These are phyloP conservation scores for Tetragonula clypearis DNA, from an alignment of 1,140 invertebrate genomes.

Conservation along the genomic window DNA sequence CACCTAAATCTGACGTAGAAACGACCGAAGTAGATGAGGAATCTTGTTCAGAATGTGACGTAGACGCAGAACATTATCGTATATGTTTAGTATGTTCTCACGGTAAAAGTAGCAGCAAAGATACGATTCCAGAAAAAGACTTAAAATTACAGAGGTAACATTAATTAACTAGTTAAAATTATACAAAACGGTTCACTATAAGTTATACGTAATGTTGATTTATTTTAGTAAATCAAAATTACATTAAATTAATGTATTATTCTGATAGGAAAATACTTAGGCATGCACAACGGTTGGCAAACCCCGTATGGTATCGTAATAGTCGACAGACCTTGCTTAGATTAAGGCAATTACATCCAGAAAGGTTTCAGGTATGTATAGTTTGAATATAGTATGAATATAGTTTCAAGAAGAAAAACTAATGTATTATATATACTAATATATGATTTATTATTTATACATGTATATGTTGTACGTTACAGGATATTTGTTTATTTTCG, in stretches of 20 bases:
- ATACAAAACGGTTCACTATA: background rate
- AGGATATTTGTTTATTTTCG: conserved; percentile 96
- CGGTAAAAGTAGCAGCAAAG: conserved; percentile 61
- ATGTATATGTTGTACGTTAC: conserved; percentile 82
- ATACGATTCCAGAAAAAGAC: conserved; percentile 65
- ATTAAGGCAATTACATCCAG: conserved; percentile 93
- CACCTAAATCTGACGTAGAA: conserved; percentile 62
- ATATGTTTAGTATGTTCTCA: conserved; percentile 76
- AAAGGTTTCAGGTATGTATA: conserved; percentile 78
- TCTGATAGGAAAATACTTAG: conserved; percentile 83
- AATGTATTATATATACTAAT: background rate
- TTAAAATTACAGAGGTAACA: conserved; percentile 73
- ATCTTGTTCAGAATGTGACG: conserved; percentile 71
- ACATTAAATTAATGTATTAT: conserved; percentile 22
- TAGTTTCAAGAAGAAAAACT: background rate
- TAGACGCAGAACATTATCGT: conserved; percentile 69
- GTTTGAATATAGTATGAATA: conserved; percentile 5
- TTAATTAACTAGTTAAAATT: background rate
- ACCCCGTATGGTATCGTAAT: conserved; percentile 86
- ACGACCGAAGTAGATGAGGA: conserved; percentile 76
- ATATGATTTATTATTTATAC: conserved; percentile 25
- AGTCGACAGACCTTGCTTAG: conserved; percentile 87
- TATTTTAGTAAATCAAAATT: background rate
- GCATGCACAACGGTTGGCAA: conserved; percentile 86
- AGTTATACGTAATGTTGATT: background rate